Evolutionary conservation across 2,888 invertebrate genomes (phyloP).

Genomic region (Thera britannica): DNA sequence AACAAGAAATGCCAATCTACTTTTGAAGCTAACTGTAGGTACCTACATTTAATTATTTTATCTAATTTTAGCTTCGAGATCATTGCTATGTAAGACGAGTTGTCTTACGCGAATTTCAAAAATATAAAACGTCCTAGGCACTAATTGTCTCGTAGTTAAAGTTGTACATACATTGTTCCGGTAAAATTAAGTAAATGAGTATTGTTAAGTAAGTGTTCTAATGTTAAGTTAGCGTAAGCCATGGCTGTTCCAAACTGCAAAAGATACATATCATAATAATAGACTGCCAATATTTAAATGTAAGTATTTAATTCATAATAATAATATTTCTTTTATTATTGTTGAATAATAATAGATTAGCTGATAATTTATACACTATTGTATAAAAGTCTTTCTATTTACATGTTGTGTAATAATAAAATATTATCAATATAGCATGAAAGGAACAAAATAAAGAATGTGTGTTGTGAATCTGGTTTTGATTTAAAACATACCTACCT

Average conservation of each 20-base stretch:
- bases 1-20: too few species aligned
- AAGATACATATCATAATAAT: constrained; percentile 84
- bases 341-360: constrained; percentile 80
- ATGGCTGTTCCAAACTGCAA: constrained; percentile 83
- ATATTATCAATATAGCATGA: constrained; percentile 68
- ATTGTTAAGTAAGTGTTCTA: constrained; percentile 38
- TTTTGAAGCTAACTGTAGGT: too few species aligned
- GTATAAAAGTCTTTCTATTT: constrained; percentile 85
- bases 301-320: constrained; percentile 33
- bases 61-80: constrained; percentile 14
- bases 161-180: constrained; percentile 31
- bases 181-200: constrained; percentile 12
- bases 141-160: constrained; percentile 33
- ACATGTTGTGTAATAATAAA: constrained; percentile 84
- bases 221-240: constrained; percentile 45
- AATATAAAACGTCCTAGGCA: constrained; percentile 42
- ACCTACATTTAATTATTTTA: too few species aligned
- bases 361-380: constrained; percentile 81
- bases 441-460: constrained; percentile 74
- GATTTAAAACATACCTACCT: constrained; percentile 32
- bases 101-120: constrained; percentile 17
- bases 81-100: background rate
- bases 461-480: constrained; percentile 74
- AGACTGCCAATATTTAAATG: constrained; percentile 78
- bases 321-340: constrained; percentile 76